Base-by-base conservation (phyloP, 2,888 invertebrate genomes). In the Drosophila fungiperda region DNA sequence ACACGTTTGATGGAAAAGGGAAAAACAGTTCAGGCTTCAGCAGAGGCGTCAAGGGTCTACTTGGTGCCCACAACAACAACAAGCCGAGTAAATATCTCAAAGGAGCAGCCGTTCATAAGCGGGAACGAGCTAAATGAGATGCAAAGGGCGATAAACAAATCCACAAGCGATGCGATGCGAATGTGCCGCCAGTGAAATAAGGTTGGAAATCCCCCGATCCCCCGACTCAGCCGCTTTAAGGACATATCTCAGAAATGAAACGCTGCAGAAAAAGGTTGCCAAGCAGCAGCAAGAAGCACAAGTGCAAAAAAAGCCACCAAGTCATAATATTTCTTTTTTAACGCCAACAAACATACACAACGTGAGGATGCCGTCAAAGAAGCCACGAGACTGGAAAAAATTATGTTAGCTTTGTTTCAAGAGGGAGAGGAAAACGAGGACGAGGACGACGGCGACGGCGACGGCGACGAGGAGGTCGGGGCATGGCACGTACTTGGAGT, bases 121-220 rank as follows among this genome's bases (percentile, higher is more conserved):
- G 68, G 80, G 58, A 87, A 72, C 80, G 73, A 77, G 83, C 85
- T 90, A 89, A 88, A 90, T 88, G 88, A 88, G 87, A 88, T 88
- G 90, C 88, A 89, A 88, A 90, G 81, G 73, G 82, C 82, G 87
- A 90, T 88, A 89, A 90, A 84, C 79, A 78, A 90, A 78, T 77
- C 80, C 75, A 68, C 82, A 78, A 82, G 82, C 90, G 62, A 40
- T 35, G 82, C 90, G 62, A 40, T 35, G 57, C 72, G 71, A 82
- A 71, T 71, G 80, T 73, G 74, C 77, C 69, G 67, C 64, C 59
- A 73, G 78, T 80, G 50, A 73, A 87, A 84, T 82, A 84, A 84
- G 84, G 82, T 76, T 82, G 76, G 6, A 29, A 6, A 29, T 29
- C 5, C 29, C 6, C 29, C 76, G 80, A 76, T 73, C 76, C 71